These are phyloP conservation scores for Pogonus chalceus DNA, from an alignment of 1,140 invertebrate species.

Conservation along the genomic window DNA sequence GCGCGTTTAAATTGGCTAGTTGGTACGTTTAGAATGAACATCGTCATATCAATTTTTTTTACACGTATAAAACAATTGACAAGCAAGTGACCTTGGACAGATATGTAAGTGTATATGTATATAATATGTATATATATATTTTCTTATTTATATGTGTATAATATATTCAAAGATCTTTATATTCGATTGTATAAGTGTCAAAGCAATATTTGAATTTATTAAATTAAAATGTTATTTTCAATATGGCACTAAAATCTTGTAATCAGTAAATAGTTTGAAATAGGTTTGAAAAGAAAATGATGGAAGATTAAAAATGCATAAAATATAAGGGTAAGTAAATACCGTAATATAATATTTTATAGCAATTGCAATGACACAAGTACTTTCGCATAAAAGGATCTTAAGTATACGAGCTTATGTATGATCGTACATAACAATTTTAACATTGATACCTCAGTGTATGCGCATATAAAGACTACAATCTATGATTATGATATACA, in stretches of 20 bases:
- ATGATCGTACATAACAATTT: slow-evolving; percentile 5
- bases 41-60: slow-evolving; percentile 22
- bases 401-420: neutral
- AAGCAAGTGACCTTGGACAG: slow-evolving; percentile 28
- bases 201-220: neutral
- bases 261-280: no score
- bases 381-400: neutral
- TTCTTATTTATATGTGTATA: neutral
- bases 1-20: slow-evolving; percentile 3
- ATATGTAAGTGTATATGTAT: slow-evolving; percentile 16
- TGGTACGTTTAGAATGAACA: slow-evolving; percentile 6
- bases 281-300: no score
- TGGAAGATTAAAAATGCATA: no score
- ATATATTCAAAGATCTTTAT: neutral
- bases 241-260: no score
- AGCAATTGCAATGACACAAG: no score
- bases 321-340: no score
- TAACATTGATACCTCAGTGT: slow-evolving; percentile 4
- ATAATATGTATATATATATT: slow-evolving; percentile 10
- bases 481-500: neutral
- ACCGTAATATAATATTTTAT: no score
- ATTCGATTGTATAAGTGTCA: neutral
- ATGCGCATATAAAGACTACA: neutral
- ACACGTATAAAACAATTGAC: slow-evolving; percentile 24
- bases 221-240: no score